Base-by-base conservation (phyloP, 2,888 invertebrate genomes). In the Villa cingulata region DNA sequence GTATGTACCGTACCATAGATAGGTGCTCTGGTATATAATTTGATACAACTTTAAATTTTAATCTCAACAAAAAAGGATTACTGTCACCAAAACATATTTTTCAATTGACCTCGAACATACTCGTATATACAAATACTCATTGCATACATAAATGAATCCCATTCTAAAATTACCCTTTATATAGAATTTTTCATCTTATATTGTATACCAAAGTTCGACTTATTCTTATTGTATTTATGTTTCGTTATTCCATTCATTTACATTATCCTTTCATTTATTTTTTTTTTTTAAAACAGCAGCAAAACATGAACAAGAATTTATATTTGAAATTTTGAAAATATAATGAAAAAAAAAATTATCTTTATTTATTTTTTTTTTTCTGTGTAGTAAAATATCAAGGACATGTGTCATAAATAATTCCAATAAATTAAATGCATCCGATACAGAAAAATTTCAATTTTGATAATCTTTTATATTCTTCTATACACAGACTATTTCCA, bases 11-110 rank as follows among this genome's bases (percentile, higher is more conserved):
- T n/a, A n/a, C n/a, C n/a, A n/a, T n/a, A n/a, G n/a, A n/a, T n/a
- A n/a, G n/a, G n/a, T n/a, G n/a, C n/a, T n/a, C n/a, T n/a, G n/a
- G n/a, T n/a, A n/a, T n/a, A n/a, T n/a, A n/a, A n/a, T 45, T 29
- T n/a, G 43, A 48, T 49, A 48, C 44, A 45, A 29, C 32, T 41
- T 41, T 17, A 27, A 46, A 46, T 37, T 44, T 51, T 67, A 67
- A 67, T 67, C 66, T 65, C 58, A 58, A 58, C 59, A 59, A 58
- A 58, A 57, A 55, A 58, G 63, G 67, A 66, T 68, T 68, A 67
- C 62, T 66, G 67, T 68, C 67, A 68, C 66, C 62, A 67, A 68
- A 68, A 68, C 65, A 67, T 64, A 66, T 66, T 66, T 57, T 43
- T 48, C 43, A 37, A 44, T 55, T 58, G 57, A 55, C 52, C 52